These are phyloP conservation scores for Ageneiosus marmoratus DNA, from an alignment of 2,113 vertebrate species.

Conservation along the genomic window DNA sequence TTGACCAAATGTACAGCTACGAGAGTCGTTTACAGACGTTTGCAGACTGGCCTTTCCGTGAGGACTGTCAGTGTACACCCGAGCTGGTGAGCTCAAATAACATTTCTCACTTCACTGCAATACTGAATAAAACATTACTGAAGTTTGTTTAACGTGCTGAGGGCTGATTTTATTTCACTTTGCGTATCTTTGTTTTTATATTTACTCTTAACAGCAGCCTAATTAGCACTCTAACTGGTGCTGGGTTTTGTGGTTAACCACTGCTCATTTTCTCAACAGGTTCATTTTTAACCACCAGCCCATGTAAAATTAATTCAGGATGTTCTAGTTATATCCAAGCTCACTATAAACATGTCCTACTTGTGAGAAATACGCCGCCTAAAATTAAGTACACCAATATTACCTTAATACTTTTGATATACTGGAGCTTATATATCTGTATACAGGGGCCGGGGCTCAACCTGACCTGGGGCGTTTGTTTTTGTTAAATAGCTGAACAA, in stretches of 20 bases:
- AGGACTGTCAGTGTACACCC: slow-evolving; percentile 78
- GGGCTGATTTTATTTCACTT: not conserved
- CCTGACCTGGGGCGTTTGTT: too few relatives aligned
- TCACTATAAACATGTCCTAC: not conserved
- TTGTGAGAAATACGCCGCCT: not conserved
- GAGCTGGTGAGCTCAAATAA: slow-evolving; percentile 68
- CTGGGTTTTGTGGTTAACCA: slow-evolving; percentile 26
- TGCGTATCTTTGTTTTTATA: too few relatives aligned
- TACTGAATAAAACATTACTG: not conserved
- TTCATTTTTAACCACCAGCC: not conserved
- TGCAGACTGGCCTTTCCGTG: slow-evolving; percentile 77
- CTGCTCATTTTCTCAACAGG: not conserved
- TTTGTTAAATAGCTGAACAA: too few relatives aligned
- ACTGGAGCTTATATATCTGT: not conserved
- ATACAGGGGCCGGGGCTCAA: too few relatives aligned
- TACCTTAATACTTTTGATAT: too few relatives aligned
- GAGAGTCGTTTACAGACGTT: slow-evolving; percentile 74
- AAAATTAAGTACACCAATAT: not conserved
- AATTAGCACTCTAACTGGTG: slow-evolving; percentile 57
- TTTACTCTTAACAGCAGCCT: slow-evolving; percentile 29
- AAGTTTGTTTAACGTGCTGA: not conserved
- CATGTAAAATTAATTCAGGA: not conserved
- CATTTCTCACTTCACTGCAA: not conserved
- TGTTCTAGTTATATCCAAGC: not conserved
- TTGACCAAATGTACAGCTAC: slow-evolving; percentile 74